phyloP scores from a whole-genome alignment of 2,113 vertebrate genomes.

The Protobothrops flavoviridis region DNA sequence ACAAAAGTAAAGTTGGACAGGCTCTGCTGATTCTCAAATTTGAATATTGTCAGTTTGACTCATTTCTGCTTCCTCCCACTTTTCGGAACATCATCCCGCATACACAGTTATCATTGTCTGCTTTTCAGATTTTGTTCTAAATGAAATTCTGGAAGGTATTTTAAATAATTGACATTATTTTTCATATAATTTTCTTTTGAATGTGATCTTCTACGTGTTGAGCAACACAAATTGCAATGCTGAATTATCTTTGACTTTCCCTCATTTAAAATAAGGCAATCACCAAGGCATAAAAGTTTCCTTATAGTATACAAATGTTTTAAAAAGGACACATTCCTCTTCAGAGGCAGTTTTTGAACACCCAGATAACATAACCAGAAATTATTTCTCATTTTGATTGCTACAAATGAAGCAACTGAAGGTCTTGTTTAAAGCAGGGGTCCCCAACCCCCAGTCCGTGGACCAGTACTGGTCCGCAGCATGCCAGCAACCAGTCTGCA shows the following conservation, averaged over 20 bases:
- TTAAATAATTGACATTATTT: neutral
- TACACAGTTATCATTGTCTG: neutral
- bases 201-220: neutral
- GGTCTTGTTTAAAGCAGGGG: neutral
- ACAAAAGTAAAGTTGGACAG: neutral
- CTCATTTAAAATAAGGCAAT: neutral
- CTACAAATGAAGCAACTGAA: neutral
- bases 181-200: neutral
- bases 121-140: neutral
- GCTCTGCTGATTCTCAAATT: neutral
- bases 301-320: neutral
- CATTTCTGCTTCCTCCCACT: neutral
- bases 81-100: neutral
- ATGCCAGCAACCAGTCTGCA: too few relatives aligned
- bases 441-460: too few relatives aligned
- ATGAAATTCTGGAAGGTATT: neutral
- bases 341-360: neutral
- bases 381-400: neutral
- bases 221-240: neutral
- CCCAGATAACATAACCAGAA: neutral
- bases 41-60: neutral
- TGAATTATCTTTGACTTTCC: neutral
- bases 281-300: neutral
- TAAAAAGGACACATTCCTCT: neutral
- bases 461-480: too few relatives aligned